These are phyloP conservation scores for Clarias magur DNA, from an alignment of 2,113 vertebrate species.

Conservation along the genomic window DNA sequence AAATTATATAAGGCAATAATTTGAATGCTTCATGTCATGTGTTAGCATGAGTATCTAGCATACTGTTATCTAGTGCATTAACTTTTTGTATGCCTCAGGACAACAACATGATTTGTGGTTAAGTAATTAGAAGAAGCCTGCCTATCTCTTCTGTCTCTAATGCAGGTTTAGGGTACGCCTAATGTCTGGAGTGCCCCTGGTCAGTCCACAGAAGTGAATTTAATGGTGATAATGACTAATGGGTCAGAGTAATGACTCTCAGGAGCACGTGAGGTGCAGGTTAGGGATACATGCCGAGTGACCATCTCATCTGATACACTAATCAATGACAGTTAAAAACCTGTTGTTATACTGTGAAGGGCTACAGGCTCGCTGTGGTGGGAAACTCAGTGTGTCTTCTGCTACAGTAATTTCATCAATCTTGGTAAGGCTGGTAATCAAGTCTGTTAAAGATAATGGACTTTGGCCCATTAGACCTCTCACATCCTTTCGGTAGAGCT, in stretches of 20 bases:
- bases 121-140: not conserved
- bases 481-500: not conserved
- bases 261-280: not conserved
- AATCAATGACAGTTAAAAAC: conserved; percentile 11
- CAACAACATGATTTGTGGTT: not conserved
- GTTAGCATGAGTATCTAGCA: not conserved
- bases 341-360: not conserved
- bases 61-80: not conserved
- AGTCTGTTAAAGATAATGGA: conserved; percentile 15
- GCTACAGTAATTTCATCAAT: not conserved
- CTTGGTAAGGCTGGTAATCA: conserved; percentile 31
- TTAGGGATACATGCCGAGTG: not conserved
- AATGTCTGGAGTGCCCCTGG: conserved; percentile 16
- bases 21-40: not conserved
- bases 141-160: not conserved
- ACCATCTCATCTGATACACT: not conserved
- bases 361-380: not conserved
- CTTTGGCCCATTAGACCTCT: conserved; percentile 8
- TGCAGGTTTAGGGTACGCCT: not conserved
- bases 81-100: not conserved
- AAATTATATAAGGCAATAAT: not conserved
- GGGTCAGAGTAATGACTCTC: conserved; percentile 21
- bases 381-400: conserved; percentile 10
- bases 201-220: not conserved
- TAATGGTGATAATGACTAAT: not conserved